These are phyloP conservation scores for Caenorhabditis macrosperma DNA, from an alignment of 2,888 invertebrate genomes.

Conservation along the genomic window DNA sequence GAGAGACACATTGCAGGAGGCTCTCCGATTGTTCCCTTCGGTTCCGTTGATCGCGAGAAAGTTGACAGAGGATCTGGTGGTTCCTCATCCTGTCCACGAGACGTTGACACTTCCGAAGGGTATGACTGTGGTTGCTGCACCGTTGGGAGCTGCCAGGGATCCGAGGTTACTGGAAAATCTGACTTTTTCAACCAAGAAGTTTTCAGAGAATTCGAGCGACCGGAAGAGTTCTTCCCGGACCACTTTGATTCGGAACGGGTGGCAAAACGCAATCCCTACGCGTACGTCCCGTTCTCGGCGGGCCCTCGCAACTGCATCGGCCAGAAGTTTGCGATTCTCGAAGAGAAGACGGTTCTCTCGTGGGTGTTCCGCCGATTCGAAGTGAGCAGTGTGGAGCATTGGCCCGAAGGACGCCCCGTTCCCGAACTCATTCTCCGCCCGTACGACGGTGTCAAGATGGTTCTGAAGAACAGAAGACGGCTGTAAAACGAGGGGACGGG, in stretches of 20 bases:
- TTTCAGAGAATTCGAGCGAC: conserved; percentile 24
- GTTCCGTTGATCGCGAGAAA: conserved; percentile 63
- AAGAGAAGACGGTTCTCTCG: conserved; percentile 80
- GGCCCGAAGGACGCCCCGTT: conserved; percentile 23
- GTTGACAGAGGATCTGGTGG: conserved; percentile 52
- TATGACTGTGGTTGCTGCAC: conserved; percentile 18
- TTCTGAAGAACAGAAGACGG: conserved; percentile 36
- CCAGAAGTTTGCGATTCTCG: conserved; percentile 82
- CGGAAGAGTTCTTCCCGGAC: conserved; percentile 80
- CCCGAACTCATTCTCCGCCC: conserved; percentile 39
- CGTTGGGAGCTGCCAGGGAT: conserved; percentile 19
- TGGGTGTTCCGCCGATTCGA: conserved; percentile 52
- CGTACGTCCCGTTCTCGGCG: conserved; percentile 77
- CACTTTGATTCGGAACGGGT: conserved; percentile 80
- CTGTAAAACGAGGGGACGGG: conserved; percentile 14
- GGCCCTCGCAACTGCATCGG: conserved; percentile 78
- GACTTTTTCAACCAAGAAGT: too few species aligned
- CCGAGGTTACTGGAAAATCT: conserved; percentile 41
- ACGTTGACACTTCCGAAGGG: conserved; percentile 14
- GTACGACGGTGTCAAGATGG: conserved; percentile 23
- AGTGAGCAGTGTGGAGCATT: conserved; percentile 25
- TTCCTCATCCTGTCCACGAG: conserved; percentile 25
- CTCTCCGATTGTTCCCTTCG: conserved; percentile 59
- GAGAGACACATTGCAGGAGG: conserved; percentile 64
- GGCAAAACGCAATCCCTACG: conserved; percentile 72